A percentile compares a stretch with the other conserved stretches of the same genome.
These are phyloP conservation scores for Thinocorus orbignyianus DNA, from an alignment of 2,113 vertebrate genomes.

Conservation along the genomic window DNA sequence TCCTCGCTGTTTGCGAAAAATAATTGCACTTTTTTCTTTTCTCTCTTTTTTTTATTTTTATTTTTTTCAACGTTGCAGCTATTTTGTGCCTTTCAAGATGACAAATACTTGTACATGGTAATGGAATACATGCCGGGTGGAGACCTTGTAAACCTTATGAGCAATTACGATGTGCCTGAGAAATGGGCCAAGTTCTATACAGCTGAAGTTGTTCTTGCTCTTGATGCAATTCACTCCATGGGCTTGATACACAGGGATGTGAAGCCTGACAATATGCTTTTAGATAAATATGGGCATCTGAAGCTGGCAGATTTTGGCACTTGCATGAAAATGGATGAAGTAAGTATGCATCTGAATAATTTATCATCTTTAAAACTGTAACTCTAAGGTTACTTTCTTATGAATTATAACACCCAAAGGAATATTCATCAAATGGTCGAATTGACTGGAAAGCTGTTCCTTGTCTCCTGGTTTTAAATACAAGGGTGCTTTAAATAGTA, in stretches of 20 bases:
- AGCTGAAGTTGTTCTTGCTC: slow-evolving; percentile 95
- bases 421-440: background rate
- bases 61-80: slow-evolving; percentile 74
- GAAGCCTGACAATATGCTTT: slow-evolving; percentile 98
- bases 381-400: background rate
- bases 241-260: slow-evolving; percentile 97
- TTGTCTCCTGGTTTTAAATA: slow-evolving; percentile 4
- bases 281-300: slow-evolving; percentile 92
- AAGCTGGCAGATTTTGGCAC: slow-evolving; percentile 99
- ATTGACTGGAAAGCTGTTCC: background rate
- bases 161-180: slow-evolving; percentile 98
- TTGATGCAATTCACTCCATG: slow-evolving; percentile 99
- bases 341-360: slow-evolving; percentile 73
- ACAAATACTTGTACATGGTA: slow-evolving; percentile 97
- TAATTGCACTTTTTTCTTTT: background rate
- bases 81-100: slow-evolving; percentile 99
- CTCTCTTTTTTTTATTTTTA: background rate
- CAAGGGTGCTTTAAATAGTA: background rate
- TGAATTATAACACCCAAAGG: background rate
- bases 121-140: slow-evolving; percentile 99
- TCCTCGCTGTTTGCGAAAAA: background rate
- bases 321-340: slow-evolving; percentile 98
- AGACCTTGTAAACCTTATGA: slow-evolving; percentile 98
- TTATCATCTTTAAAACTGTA: background rate
- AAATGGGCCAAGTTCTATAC: slow-evolving; percentile 99